Percentiles rank a stretch among this genome's conserved stretches.
Conservation (phyloP, 2,113 vertebrate genomes). For the Aleadryas rufinucha region DNA sequence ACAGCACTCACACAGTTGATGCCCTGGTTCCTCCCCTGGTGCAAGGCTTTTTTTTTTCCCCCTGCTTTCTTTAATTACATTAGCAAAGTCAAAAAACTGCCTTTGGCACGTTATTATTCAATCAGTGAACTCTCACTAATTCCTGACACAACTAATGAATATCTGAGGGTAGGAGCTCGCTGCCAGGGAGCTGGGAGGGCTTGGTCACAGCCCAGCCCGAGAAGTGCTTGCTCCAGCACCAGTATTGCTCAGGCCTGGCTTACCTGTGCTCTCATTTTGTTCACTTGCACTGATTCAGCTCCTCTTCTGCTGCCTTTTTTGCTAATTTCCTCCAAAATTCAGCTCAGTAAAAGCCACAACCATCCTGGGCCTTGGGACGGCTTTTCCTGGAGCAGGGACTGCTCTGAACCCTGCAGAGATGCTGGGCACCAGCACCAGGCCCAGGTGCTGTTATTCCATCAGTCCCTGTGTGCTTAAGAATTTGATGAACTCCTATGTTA, state of each 20-base stretch:
- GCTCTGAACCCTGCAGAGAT: neutral
- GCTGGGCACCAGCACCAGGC: neutral
- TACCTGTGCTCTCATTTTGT: neutral
- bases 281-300: neutral
- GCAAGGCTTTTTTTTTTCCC: neutral
- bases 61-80: conserved; percentile 51
- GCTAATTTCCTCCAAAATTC: neutral
- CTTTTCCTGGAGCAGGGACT: neutral
- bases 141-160: conserved; percentile 53
- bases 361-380: neutral
- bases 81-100: conserved; percentile 2
- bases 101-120: conserved; percentile 50
- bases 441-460: neutral
- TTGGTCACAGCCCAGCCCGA: neutral
- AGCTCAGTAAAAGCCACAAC: neutral
- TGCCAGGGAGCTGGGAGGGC: neutral
- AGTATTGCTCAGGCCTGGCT: neutral
- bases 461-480: neutral
- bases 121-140: conserved; percentile 60
- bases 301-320: neutral
- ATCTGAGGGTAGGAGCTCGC: neutral
- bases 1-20: fast-evolving
- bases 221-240: fast-evolving
- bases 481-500: neutral
- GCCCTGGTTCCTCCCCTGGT: neutral